Conservation (phyloP, 2,797 vertebrate genomes). For the Graptemys geographica region DNA sequence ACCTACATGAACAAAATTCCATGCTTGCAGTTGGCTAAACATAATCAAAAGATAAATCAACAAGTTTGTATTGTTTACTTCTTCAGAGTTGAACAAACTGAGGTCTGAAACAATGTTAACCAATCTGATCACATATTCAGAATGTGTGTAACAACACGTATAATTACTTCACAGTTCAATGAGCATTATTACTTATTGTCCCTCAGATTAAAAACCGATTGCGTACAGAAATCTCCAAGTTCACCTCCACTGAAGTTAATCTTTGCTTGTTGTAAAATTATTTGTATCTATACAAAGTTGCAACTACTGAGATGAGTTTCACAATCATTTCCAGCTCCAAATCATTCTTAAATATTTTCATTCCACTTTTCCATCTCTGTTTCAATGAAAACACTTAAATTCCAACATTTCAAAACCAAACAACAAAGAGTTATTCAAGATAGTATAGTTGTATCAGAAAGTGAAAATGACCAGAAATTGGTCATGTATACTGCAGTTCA, state of each 20-base stretch:
- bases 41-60: conserved; percentile 44
- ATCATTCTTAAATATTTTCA: not conserved
- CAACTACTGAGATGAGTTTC: not conserved
- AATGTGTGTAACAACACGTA: not conserved
- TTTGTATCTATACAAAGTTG: not conserved
- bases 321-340: not conserved
- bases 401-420: not conserved
- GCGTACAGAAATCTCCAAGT: not conserved
- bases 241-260: not conserved
- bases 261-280: not conserved
- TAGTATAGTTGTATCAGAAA: not conserved
- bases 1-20: not conserved
- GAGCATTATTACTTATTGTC: not conserved
- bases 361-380: not conserved
- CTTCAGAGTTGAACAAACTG: conserved; percentile 3
- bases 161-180: fast-evolving
- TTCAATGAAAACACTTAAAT: not conserved
- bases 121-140: not conserved
- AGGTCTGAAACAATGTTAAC: not conserved
- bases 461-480: not conserved
- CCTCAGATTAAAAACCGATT: not conserved
- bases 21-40: not conserved
- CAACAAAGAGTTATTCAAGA: not conserved
- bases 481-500: not conserved
- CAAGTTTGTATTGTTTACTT: not conserved